phyloP scores from a whole-genome alignment of 2,888 invertebrate genomes.

The Coecobrya sp. region DNA sequence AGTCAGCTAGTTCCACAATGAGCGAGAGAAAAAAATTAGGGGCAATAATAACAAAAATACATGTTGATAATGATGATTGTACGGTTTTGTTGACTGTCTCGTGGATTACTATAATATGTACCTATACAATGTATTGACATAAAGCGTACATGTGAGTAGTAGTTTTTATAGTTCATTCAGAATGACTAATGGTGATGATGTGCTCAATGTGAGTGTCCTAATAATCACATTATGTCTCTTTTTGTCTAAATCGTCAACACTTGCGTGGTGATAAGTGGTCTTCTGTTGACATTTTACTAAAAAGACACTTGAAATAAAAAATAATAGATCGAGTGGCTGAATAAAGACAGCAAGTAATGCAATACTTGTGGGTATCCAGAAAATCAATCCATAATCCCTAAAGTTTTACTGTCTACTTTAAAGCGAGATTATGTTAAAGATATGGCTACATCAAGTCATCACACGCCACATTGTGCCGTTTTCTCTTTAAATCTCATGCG shows the following conservation, averaged over 20 bases:
- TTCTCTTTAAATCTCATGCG: conserved; percentile 22
- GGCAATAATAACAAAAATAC: conserved; percentile 62
- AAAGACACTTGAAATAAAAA: conserved; percentile 30
- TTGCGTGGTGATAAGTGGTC: conserved; percentile 55
- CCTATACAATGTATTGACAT: conserved; percentile 31
- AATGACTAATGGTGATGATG: conserved; percentile 20
- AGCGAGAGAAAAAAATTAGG: conserved; percentile 58
- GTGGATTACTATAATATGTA: conserved; percentile 32
- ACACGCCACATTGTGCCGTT: neutral
- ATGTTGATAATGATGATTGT: conserved; percentile 42
- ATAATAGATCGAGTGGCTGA: neutral
- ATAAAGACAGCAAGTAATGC: neutral
- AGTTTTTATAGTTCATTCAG: conserved; percentile 63
- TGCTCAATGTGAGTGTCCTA: conserved; percentile 23
- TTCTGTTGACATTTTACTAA: conserved; percentile 45
- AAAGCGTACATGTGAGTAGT: neutral
- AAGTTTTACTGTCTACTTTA: too few relatives aligned
- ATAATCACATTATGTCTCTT: conserved; percentile 44
- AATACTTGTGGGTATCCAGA: neutral
- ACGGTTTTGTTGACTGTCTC: conserved; percentile 45
- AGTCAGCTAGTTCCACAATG: conserved; percentile 30
- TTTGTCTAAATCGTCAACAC: conserved; percentile 42
- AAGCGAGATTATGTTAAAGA: too few relatives aligned
- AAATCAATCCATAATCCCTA: too few relatives aligned
- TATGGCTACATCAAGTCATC: too few relatives aligned